phyloP scores from a whole-genome alignment of 2,113 vertebrate genomes.

The Neopipo cinnamomea region DNA sequence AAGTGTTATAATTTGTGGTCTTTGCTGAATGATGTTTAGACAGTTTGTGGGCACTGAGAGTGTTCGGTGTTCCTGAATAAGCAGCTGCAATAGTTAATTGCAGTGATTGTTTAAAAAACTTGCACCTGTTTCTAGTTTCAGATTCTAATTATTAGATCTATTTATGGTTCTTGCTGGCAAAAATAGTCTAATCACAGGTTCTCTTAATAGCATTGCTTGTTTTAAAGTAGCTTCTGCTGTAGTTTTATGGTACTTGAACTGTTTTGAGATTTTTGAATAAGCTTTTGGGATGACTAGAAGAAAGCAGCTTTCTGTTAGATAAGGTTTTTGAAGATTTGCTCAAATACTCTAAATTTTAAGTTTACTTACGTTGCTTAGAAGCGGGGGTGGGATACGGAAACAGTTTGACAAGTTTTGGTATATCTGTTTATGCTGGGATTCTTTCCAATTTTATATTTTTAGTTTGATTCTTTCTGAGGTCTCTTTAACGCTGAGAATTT shows the following conservation, averaged over 20 bases:
- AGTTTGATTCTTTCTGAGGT: not conserved
- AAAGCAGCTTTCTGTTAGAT: not conserved
- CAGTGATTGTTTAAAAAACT: not conserved
- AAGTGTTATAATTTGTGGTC: not conserved
- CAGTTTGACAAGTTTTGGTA: not conserved
- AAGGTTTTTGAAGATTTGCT: not conserved
- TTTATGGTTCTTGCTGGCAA: not conserved
- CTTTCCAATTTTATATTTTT: not conserved
- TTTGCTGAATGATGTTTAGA: not conserved
- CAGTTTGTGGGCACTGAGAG: not conserved
- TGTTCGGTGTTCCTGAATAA: not conserved
- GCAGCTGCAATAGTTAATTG: not conserved
- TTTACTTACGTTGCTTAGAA: not conserved
- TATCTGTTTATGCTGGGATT: not conserved
- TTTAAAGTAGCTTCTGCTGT: not conserved
- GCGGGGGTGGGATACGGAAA: not conserved
- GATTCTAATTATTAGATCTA: not conserved
- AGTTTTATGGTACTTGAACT: not conserved
- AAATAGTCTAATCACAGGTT: not conserved
- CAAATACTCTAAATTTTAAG: not conserved
- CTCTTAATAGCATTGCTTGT: not conserved
- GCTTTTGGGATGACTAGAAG: not conserved
- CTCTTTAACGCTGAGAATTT: not conserved
- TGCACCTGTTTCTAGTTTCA: not conserved
- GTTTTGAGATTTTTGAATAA: not conserved